Conservation (phyloP, 2,113 vertebrate genomes). For the Leptosomus discolor region DNA sequence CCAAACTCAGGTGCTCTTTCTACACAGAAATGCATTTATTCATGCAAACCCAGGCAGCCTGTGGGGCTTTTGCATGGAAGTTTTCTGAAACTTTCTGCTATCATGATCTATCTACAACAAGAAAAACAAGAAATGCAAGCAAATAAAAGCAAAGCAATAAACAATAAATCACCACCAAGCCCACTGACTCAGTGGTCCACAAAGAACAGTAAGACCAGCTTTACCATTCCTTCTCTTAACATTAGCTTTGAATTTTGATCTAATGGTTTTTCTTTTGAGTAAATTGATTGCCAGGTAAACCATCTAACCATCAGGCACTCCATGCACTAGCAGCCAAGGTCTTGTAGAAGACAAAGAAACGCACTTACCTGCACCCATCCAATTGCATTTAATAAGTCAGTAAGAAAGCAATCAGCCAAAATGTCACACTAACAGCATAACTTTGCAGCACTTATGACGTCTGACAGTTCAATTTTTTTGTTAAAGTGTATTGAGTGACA, state of each 20-base stretch:
- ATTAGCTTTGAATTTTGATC: not conserved
- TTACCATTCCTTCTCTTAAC: not conserved
- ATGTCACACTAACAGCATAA: not conserved
- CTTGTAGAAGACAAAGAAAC: not conserved
- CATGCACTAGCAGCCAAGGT: not conserved
- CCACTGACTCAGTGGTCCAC: not conserved
- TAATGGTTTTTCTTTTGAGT: not conserved
- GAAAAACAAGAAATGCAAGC: not conserved
- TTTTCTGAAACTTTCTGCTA: not conserved
- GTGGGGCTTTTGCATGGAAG: not conserved
- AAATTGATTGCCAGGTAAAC: not conserved
- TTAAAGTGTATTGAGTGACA: not conserved
- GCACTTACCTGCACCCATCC: not conserved
- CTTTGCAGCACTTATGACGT: not conserved
- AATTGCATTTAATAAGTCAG: not conserved
- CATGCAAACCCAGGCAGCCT: not conserved
- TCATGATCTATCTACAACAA: not conserved
- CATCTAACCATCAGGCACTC: not conserved
- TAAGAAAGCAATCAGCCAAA: not conserved
- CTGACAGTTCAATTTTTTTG: not conserved
- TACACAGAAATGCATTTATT: fast-evolving
- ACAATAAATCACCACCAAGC: not conserved
- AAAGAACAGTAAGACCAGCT: not conserved
- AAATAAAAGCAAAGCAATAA: not conserved
- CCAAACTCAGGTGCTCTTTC: not conserved